These are phyloP conservation scores for Aporophyla lueneburgensis DNA, from an alignment of 2,888 invertebrate species.

Conservation along the genomic window DNA sequence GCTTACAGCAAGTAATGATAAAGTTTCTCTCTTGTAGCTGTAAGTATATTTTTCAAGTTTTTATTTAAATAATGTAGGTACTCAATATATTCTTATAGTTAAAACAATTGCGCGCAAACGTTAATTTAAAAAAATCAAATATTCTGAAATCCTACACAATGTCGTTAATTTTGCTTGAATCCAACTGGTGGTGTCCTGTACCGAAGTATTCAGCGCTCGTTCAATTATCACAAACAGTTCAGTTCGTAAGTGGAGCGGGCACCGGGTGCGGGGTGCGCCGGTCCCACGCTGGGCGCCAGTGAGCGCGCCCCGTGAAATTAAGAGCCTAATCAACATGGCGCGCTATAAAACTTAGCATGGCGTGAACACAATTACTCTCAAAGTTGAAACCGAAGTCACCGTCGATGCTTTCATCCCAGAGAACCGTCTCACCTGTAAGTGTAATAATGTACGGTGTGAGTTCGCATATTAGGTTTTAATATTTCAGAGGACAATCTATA, in stretches of 20 bases:
- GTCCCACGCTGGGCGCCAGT: conserved; percentile 23
- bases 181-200: not conserved
- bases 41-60: not conserved
- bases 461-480: conserved; percentile 1
- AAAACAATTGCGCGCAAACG: not conserved
- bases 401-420: not conserved
- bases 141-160: not conserved
- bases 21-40: not conserved
- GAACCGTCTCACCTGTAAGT: not conserved
- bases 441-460: not conserved
- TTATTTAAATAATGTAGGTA: not conserved
- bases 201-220: not conserved
- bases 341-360: conserved; percentile 68
- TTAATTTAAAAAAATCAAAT: not conserved
- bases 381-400: conserved; percentile 35
- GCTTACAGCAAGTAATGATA: not conserved
- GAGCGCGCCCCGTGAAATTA: conserved; percentile 66
- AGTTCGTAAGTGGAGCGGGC: not conserved
- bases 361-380: conserved; percentile 68
- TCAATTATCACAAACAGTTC: conserved; percentile 7
- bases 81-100: not conserved
- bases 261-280: not conserved
- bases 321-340: conserved; percentile 64
- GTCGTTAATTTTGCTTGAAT: conserved; percentile 1
- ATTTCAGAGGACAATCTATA: not conserved